Evolutionary conservation across 2,797 vertebrate species (phyloP), one percentile per base, ranked within the genome.

Genomic region (Pseudocheirus occidentalis): DNA sequence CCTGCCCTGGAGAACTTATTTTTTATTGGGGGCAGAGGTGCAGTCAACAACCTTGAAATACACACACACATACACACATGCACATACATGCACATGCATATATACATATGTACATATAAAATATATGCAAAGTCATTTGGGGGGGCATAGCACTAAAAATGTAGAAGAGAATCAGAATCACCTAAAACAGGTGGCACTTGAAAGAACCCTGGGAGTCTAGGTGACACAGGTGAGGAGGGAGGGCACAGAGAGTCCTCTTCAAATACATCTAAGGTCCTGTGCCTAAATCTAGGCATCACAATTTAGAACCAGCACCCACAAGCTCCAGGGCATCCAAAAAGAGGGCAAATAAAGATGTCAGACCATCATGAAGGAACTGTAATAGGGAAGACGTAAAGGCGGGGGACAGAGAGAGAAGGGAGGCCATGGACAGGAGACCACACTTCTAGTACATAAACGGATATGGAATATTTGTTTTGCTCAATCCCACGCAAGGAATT

Each of bases 61-160:
- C 57, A 29, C 3, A 29, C 10, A 29, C 5, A 57, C 6, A 57
- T 5, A 28, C 6, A 27, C 5, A 57, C 2, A 57, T 7, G 28
- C 5, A 57, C 24, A 9, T 7, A 18, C 1, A 21, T 5, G 21
- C 1, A 21, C 1, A 21, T 5, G 9, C 1, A 58, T 28, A 58
- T 4, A 58, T 28, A 28, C 10, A 58, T 27, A 16, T 4, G 12
- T 16, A 66, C 0, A 66, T n/a, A 66, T 16, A 66, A 34, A 34
- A 34, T 66, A 66, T 34, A 34, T n/a, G 13, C 14, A n/a, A 66
- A 66, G 62, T n/a, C 34, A 66, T 18, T n/a, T 66, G 1, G 16
- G 1, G 29, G 29, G 58, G 10, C 11, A 59, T 34, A 66, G 62
- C 34, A 10, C 62, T 66, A 66, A 66, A 34, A n/a, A 12, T 66